Conservation (phyloP, 2,113 vertebrate genomes). For the Agapornis roseicollis region DNA sequence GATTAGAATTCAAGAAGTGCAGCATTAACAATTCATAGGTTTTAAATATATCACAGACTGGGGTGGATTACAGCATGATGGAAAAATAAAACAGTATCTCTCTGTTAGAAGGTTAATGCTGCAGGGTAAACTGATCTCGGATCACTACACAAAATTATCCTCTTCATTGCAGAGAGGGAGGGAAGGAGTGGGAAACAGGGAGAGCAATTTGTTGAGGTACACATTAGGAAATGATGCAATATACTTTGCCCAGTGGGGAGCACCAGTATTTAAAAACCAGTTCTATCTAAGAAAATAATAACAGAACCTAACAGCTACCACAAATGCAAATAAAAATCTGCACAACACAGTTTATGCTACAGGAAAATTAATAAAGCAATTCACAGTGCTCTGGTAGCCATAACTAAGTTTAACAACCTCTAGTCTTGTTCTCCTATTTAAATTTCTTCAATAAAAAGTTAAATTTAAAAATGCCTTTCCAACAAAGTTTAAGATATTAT, state of each 20-base stretch:
- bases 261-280: neutral
- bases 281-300: slow-evolving; percentile 11
- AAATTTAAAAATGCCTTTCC: neutral
- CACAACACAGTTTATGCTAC: neutral
- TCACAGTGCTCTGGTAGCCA: neutral
- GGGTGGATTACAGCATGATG: slow-evolving; percentile 54
- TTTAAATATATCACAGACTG: slow-evolving; percentile 57
- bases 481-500: neutral
- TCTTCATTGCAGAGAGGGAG: neutral
- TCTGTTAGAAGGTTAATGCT: neutral
- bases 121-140: slow-evolving; percentile 27
- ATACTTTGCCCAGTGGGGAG: neutral
- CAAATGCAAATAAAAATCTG: slow-evolving; percentile 11
- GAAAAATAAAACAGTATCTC: slow-evolving; percentile 48
- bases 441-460: neutral
- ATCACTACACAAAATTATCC: slow-evolving; percentile 36
- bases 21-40: slow-evolving; percentile 74
- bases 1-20: slow-evolving; percentile 65
- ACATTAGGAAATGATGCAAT: neutral
- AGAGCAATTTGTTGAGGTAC: neutral
- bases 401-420: neutral
- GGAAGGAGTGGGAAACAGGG: neutral
- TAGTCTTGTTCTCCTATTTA: neutral
- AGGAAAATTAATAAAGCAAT: neutral
- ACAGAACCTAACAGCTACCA: neutral